These are phyloP conservation scores for Cygnus buccinator DNA, from an alignment of 2,113 vertebrate genomes.

Conservation along the genomic window DNA sequence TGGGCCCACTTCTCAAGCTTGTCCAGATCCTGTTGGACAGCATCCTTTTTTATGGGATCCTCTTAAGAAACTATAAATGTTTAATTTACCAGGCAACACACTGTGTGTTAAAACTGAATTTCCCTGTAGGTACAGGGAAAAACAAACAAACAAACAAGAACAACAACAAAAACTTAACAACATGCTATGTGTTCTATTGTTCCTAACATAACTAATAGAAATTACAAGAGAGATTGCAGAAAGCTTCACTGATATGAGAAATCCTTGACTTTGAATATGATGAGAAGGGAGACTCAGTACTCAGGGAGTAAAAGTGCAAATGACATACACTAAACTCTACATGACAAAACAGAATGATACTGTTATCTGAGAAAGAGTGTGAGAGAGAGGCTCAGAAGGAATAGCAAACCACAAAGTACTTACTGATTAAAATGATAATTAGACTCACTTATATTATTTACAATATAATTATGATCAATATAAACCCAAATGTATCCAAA, in stretches of 20 bases:
- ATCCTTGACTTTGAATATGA: neutral
- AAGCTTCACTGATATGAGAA: neutral
- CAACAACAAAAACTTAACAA: neutral
- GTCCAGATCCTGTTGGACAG: too few relatives aligned
- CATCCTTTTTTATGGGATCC: too few relatives aligned
- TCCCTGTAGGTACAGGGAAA: neutral
- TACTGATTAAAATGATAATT: neutral
- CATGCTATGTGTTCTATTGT: neutral
- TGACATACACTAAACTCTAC: neutral
- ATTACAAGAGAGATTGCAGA: neutral
- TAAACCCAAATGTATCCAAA: neutral
- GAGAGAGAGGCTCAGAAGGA: neutral
- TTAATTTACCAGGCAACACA: neutral
- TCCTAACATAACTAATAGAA: neutral
- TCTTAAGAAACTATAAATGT: neutral
- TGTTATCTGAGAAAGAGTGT: neutral
- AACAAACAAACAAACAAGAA: neutral
- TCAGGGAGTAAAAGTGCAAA: neutral
- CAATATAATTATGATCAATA: neutral
- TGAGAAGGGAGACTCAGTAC: neutral
- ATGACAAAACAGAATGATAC: neutral
- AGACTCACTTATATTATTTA: neutral
- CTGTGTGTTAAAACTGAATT: neutral
- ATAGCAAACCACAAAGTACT: neutral
- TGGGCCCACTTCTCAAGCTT: too few relatives aligned